These are phyloP conservation scores for Acronicta aceris DNA, from an alignment of 2,888 invertebrate species.

Conservation along the genomic window DNA sequence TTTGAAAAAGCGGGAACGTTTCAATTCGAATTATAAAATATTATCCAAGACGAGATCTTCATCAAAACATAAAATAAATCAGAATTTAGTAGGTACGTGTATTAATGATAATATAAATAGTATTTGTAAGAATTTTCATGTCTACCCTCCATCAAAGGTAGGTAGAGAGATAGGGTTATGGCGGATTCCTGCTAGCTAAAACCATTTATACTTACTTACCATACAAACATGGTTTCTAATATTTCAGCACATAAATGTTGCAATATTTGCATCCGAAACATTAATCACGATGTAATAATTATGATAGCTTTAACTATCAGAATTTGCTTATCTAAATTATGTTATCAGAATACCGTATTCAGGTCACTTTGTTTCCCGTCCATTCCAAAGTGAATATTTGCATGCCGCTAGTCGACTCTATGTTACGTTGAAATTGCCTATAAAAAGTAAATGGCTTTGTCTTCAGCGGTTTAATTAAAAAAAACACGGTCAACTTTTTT, in stretches of 20 bases:
- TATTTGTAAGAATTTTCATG: too few relatives aligned
- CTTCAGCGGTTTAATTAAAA: slow-evolving; percentile 75
- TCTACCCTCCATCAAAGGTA: too few relatives aligned
- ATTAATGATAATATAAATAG: too few relatives aligned
- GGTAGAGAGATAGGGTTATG: too few relatives aligned
- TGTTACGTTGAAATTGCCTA: slow-evolving; percentile 69
- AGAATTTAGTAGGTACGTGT: too few relatives aligned
- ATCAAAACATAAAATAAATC: not conserved
- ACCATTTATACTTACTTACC: too few relatives aligned
- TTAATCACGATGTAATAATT: slow-evolving; percentile 1
- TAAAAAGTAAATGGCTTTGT: slow-evolving; percentile 76
- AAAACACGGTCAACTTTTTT: slow-evolving; percentile 64
- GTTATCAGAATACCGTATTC: slow-evolving; percentile 62
- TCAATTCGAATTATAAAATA: slow-evolving; percentile 35
- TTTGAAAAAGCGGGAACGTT: slow-evolving; percentile 27
- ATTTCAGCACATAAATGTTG: too few relatives aligned
- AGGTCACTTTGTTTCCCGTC: slow-evolving; percentile 72
- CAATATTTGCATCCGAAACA: too few relatives aligned
- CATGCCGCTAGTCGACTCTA: slow-evolving; percentile 76
- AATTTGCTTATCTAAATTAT: slow-evolving; percentile 40
- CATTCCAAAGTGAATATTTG: slow-evolving; percentile 83
- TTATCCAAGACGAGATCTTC: slow-evolving; percentile 6
- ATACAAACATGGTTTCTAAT: too few relatives aligned
- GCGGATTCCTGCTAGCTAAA: too few relatives aligned
- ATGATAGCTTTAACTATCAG: slow-evolving; percentile 33